Conservation (phyloP, 1,140 invertebrate genomes). For the Frieseomelitta varia region DNA sequence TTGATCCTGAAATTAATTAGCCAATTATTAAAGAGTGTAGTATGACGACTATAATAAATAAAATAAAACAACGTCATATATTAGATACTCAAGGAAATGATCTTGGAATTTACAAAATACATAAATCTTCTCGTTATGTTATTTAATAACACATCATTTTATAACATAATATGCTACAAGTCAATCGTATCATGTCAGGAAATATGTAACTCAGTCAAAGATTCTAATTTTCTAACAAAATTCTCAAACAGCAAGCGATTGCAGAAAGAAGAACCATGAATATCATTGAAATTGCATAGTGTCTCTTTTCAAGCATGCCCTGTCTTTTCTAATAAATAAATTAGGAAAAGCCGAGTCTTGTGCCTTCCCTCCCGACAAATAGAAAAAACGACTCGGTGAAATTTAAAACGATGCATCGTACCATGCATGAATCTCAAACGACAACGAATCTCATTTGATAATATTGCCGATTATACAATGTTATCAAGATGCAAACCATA, state of each 20-base stretch:
- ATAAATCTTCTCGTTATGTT: not conserved
- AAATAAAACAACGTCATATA: not conserved
- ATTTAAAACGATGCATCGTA: constrained; percentile 10
- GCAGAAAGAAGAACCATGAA: not conserved
- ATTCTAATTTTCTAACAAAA: not conserved
- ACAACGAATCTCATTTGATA: constrained; percentile 15
- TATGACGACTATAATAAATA: not conserved
- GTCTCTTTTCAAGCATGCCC: not conserved
- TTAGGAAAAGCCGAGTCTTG: not conserved
- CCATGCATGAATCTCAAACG: not conserved
- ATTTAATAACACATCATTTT: not conserved
- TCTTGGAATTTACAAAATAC: not conserved
- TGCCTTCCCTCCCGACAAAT: too few relatives aligned
- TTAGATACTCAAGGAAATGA: not conserved
- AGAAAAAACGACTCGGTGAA: not conserved
- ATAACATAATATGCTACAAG: not conserved
- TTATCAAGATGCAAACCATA: not conserved
- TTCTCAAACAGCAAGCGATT: not conserved
- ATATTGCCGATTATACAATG: constrained; percentile 5
- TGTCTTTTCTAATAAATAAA: not conserved
- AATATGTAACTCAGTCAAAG: not conserved
- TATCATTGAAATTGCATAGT: not conserved
- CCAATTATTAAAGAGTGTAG: not conserved
- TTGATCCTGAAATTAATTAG: not conserved
- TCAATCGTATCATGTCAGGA: not conserved